Evolutionary conservation across 2,797 vertebrate species (phyloP), one percentile per base, ranked within the genome.

Genomic region (Acanthurus leucopareius): DNA sequence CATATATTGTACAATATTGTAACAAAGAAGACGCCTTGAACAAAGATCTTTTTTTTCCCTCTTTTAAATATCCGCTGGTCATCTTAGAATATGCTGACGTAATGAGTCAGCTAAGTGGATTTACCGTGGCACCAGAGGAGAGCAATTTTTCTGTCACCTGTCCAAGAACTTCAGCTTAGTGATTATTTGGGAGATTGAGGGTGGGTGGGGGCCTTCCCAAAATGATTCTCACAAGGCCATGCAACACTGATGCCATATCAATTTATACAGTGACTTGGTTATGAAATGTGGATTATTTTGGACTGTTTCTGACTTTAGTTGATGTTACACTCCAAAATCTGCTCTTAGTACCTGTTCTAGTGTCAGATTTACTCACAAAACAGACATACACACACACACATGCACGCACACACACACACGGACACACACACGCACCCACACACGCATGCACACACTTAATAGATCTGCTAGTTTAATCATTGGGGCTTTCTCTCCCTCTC

Each of bases 61-160:
- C 48, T 16, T 17, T 8, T 71, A 58, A 70, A 82, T 82, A 79
- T 74, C n/a, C 44, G 58, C 8, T 2, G 9, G 25, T 53, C 22
- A 16, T 77, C 67, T 86, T 44, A 57, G 48, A 77, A 69, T 38
- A 38, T 63, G 19, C 42, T 82, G 75, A 80, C 7, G 67, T 59
- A 72, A 60, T 51, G 22, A 59, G 13, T 79, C 64, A n/a, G 58
- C 53, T 90, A 78, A 89, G 69, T 81, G 79, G 84, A 82, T 89
- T 90, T 87, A 47, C 32, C 6, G 0, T 44, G 28, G 70, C 45
- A 48, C 32, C 47, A 19, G 59, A 69, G 62, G 62, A 58, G 15
- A 69, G 74, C 28, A 1, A 11, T 54, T 70, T 77, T 57, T 57
- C 68, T 40, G 68, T 75, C 82, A 70, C 68, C 65, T 56, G 67